Percentiles rank a stretch among this genome's conserved stretches.
phyloP scores from a whole-genome alignment of 2,113 vertebrate species.

The Onychostruthus taczanowskii region DNA sequence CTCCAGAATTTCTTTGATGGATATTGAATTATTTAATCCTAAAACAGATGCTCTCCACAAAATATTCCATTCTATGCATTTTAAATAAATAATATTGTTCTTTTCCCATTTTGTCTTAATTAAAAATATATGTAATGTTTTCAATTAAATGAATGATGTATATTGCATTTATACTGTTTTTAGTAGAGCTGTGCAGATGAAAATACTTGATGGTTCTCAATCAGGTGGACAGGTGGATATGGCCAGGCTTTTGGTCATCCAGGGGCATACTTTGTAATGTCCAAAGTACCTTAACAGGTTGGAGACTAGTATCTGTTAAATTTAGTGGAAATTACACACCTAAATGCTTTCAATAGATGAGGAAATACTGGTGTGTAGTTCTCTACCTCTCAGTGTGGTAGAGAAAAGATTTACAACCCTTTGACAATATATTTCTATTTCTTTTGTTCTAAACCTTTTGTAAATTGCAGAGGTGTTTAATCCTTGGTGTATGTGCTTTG shows the following conservation, averaged over 20 bases:
- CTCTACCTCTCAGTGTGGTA: not conserved
- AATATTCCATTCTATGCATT: not conserved
- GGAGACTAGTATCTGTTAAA: not conserved
- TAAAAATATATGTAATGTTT: constrained; percentile 16
- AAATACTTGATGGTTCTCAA: not conserved
- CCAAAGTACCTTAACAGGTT: not conserved
- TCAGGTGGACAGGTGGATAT: not conserved
- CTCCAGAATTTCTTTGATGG: not conserved
- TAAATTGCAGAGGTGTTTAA: not conserved
- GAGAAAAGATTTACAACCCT: not conserved
- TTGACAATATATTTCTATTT: not conserved
- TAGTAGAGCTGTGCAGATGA: not conserved
- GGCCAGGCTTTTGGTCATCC: not conserved
- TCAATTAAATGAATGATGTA: not conserved
- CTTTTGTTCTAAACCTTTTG: not conserved
- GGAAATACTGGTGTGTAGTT: not conserved
- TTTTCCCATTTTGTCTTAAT: constrained; percentile 6
- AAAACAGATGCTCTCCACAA: not conserved
- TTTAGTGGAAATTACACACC: not conserved
- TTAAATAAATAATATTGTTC: constrained; percentile 3
- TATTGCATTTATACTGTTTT: not conserved
- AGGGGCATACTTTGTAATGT: not conserved
- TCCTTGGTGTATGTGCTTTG: not conserved
- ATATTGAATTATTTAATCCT: constrained; percentile 16
- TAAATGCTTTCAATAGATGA: not conserved